Conservation (phyloP, 1,140 invertebrate genomes). For the Tenebrio molitor region DNA sequence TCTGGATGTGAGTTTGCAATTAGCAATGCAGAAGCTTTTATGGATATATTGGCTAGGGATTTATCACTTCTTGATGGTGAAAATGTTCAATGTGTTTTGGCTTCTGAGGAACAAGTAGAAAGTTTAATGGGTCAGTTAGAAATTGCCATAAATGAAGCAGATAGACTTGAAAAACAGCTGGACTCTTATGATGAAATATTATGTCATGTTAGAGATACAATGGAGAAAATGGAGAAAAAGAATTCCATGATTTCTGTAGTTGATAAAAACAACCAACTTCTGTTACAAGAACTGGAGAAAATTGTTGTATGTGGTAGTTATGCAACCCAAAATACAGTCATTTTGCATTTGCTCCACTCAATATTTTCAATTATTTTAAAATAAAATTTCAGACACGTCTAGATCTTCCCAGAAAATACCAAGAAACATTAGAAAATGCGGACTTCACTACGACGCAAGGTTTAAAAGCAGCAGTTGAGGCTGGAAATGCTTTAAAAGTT, state of each 20-base stretch:
- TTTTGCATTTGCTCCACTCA: too few species aligned
- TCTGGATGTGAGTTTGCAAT: constrained; percentile 84
- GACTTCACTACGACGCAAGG: constrained; percentile 79
- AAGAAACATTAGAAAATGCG: constrained; percentile 73
- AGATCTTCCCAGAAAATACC: constrained; percentile 80
- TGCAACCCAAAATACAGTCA: too few species aligned
- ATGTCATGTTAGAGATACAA: constrained; percentile 85
- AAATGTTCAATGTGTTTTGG: constrained; percentile 66
- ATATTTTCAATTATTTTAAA: constrained; percentile 24
- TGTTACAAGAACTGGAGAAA: constrained; percentile 84
- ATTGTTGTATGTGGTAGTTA: constrained; percentile 77
- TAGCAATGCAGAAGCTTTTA: constrained; percentile 88
- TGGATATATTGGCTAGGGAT: constrained; percentile 85
- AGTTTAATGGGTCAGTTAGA: constrained; percentile 89
- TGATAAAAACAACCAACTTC: constrained; percentile 85
- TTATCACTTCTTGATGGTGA: constrained; percentile 87
- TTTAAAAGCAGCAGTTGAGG: constrained; percentile 81
- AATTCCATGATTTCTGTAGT: constrained; percentile 90
- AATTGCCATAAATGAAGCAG: constrained; percentile 82
- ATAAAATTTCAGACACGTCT: constrained; percentile 73
- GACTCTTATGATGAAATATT: constrained; percentile 85
- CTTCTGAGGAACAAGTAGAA: constrained; percentile 78
- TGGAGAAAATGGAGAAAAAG: constrained; percentile 93
- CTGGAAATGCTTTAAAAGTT: constrained; percentile 83
- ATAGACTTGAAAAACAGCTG: constrained; percentile 80